Percentiles rank a stretch among this genome's conserved stretches.
phyloP scores from a whole-genome alignment of 2,113 vertebrate species.

The Lycaon pictus region DNA sequence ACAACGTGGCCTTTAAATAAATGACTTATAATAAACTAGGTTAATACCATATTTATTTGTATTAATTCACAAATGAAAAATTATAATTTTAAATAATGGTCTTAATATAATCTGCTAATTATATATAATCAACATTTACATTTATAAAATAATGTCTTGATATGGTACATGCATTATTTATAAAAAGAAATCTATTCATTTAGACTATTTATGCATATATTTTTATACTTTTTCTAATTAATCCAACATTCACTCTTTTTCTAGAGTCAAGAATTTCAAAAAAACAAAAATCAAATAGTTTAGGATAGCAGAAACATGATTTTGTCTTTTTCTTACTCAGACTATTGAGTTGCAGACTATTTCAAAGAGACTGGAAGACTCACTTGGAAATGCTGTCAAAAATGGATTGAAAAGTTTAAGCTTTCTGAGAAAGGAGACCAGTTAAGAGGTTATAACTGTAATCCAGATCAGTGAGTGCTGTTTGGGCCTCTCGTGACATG shows the following conservation, averaged over 20 bases:
- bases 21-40: conserved; percentile 1
- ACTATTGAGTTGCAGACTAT: not conserved
- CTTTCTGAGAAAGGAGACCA: not conserved
- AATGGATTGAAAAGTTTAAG: conserved; percentile 20
- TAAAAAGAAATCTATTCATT: conserved; percentile 14
- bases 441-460: not conserved
- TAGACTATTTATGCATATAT: not conserved
- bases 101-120: conserved; percentile 26
- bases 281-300: not conserved
- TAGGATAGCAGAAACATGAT: not conserved
- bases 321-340: conserved; percentile 24
- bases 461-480: not conserved
- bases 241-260: not conserved
- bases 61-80: not conserved
- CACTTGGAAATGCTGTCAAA: not conserved
- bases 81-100: not conserved
- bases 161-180: conserved; percentile 17
- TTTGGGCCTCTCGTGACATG: not conserved
- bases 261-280: conserved; percentile 40
- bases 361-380: conserved; percentile 37
- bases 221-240: not conserved
- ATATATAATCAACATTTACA: not conserved
- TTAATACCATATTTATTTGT: not conserved
- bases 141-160: conserved; percentile 41
- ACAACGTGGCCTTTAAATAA: not conserved